A percentile compares a stretch with the other conserved stretches of the same genome.
Evolutionary conservation across 2,888 invertebrate genomes (phyloP).

Genomic region (Merodon equestris): DNA sequence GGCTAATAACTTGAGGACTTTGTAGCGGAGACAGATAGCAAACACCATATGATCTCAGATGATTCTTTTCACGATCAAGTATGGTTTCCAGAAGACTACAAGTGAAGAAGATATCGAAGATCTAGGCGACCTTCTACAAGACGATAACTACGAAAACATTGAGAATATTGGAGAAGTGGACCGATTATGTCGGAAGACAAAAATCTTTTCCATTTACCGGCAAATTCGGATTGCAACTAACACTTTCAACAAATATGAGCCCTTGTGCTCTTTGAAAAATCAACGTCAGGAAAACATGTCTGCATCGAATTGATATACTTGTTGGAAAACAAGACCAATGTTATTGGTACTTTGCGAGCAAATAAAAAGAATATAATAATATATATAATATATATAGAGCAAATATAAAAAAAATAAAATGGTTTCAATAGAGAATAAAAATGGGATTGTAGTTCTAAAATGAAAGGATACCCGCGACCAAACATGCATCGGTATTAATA

Average conservation of each 20-base stretch:
- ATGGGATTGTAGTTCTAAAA: conserved; percentile 73
- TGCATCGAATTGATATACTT: conserved; percentile 16
- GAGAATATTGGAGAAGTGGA: conserved; percentile 2
- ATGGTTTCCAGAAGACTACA: conserved; percentile 8
- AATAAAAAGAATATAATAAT: conserved; percentile 51
- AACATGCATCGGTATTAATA: conserved; percentile 34
- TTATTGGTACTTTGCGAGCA: conserved; percentile 45
- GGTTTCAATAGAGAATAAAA: conserved; percentile 71
- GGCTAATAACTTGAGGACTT: background rate
- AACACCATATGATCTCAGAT: conserved; percentile 1
- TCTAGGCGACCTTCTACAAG: background rate
- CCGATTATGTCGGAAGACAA: conserved; percentile 1
- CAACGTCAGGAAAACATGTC: conserved; percentile 24
- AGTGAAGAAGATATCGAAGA: background rate
- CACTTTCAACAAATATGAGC: too few relatives aligned
- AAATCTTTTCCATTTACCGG: too few relatives aligned
- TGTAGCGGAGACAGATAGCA: background rate
- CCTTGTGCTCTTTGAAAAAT: conserved; percentile 39
- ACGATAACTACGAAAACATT: background rate
- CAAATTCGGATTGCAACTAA: too few relatives aligned
- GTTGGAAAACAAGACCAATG: conserved; percentile 11
- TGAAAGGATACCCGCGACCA: conserved; percentile 73
- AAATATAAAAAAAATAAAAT: conserved; percentile 60
- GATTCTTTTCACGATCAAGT: background rate
- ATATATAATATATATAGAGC: too few relatives aligned